Conservation (phyloP, 2,888 invertebrate genomes). For the Sphinx pinastri region DNA sequence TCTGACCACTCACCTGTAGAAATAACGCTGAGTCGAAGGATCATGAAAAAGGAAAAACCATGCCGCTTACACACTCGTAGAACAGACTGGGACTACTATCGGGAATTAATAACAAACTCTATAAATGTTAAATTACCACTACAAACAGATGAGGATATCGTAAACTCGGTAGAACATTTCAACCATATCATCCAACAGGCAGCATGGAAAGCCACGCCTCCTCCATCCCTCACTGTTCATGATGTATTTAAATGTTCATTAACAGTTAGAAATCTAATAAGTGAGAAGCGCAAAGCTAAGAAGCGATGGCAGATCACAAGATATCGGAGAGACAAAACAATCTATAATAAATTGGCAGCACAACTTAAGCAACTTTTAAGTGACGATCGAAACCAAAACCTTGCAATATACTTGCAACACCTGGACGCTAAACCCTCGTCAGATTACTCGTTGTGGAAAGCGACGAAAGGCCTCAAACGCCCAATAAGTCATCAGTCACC, state of each 20-base stretch:
- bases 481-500: slow-evolving; percentile 28
- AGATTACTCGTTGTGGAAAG: slow-evolving; percentile 16
- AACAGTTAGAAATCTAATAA: slow-evolving; percentile 30
- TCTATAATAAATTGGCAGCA: slow-evolving; percentile 28
- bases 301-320: slow-evolving; percentile 33
- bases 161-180: slow-evolving; percentile 24
- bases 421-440: slow-evolving; percentile 31
- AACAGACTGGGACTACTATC: slow-evolving; percentile 34
- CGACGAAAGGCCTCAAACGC: slow-evolving; percentile 33
- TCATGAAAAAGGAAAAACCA: slow-evolving; percentile 14
- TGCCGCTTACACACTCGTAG: slow-evolving; percentile 25
- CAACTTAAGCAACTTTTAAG: slow-evolving; percentile 26
- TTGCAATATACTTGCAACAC: slow-evolving; percentile 19
- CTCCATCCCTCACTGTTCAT: slow-evolving; percentile 18
- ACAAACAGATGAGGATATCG: slow-evolving; percentile 27
- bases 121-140: slow-evolving; percentile 28
- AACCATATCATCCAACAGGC: slow-evolving; percentile 32
- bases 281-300: slow-evolving; percentile 32
- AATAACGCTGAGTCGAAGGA: slow-evolving; percentile 25
- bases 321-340: slow-evolving; percentile 32
- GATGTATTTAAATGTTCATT: slow-evolving; percentile 26
- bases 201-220: slow-evolving; percentile 36
- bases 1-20: slow-evolving; percentile 36
- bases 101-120: slow-evolving; percentile 23
- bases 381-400: background rate